Evolutionary conservation across 2,113 vertebrate genomes (phyloP), one percentile per base, ranked within the genome.

Genomic region (Anguilla rostrata): DNA sequence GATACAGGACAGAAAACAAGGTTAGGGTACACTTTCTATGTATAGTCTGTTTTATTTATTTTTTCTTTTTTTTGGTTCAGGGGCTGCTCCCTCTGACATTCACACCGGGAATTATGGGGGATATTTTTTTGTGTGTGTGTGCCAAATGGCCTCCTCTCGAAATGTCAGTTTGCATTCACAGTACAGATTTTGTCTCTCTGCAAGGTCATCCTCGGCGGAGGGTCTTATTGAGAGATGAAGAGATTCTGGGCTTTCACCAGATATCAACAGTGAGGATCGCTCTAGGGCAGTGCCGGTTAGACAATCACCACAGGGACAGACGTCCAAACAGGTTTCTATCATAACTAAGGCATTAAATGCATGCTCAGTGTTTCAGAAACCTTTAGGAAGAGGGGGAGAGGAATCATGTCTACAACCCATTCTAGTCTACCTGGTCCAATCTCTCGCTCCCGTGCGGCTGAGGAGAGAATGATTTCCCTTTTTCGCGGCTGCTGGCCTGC

Each of bases 401-500:
- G 9, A 46, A 46, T 9, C 43, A 6, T 11, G 49, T 14, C 7
- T 53, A n/a, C 20, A 75, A 75, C 26, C 71, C 9, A 26, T 1
- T 5, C 71, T 34, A n/a, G 34, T 88, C 83, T 90, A 82, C 91
- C 88, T 89, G 85, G 40, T 63, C 81, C 78, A 89, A 83, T 53
- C 84, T 81, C 83, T 29, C 41, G 43, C 83, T 40, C 87, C 86
- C 84, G 39, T 78, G 86, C 82, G 78, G 63, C 78, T 82, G 63
- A 60, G 7, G 81, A 85, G 88, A 82, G 49, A 81, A 78, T 86
- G 90, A 92, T 91, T 87, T 82, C 87, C 88, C 81, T 82, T 53
- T 83, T 91, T 87, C 84, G 90, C 89, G 90, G 84, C 85, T 91
- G 91, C 88, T 89, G 91, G 5, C 88, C 92, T 91, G 87, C 92